phyloP scores from a whole-genome alignment of 1,140 invertebrate species.

The Meloidogyne exigua region DNA sequence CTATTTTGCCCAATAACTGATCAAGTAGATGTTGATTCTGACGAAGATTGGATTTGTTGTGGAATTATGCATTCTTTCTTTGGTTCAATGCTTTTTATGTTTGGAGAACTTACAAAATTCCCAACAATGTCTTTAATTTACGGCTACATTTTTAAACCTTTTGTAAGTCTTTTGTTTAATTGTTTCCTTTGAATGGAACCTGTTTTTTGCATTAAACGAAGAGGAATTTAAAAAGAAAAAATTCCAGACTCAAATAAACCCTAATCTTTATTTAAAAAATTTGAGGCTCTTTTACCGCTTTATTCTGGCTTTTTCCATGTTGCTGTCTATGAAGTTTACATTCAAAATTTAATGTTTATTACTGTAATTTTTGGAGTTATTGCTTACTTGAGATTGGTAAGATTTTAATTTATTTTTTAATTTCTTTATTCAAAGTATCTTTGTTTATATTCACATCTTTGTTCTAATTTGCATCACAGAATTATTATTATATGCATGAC shows the following conservation, averaged over 20 bases:
- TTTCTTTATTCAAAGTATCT: not conserved
- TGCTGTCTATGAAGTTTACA: not conserved
- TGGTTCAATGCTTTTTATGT: conserved; percentile 1
- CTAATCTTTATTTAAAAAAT: not conserved
- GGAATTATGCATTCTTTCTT: not conserved
- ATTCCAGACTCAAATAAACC: too few species aligned
- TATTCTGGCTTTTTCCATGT: not conserved
- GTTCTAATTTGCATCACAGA: not conserved
- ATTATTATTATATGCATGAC: not conserved
- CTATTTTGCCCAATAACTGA: not conserved
- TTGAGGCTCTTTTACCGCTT: not conserved
- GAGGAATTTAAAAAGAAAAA: too few species aligned
- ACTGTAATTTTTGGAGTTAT: not conserved
- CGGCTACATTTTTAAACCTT: not conserved
- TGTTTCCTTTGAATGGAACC: too few species aligned
- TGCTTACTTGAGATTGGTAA: not conserved
- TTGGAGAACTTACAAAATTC: conserved; percentile 1
- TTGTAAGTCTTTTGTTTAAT: not conserved
- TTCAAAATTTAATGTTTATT: not conserved
- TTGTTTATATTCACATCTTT: not conserved
- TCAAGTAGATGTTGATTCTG: conserved; percentile 4
- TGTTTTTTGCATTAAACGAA: too few species aligned
- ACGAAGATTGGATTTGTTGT: not conserved
- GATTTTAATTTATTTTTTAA: not conserved
- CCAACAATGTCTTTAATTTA: not conserved